phyloP scores from a whole-genome alignment of 2,797 vertebrate species.

The Spinibarbus caldwelli region DNA sequence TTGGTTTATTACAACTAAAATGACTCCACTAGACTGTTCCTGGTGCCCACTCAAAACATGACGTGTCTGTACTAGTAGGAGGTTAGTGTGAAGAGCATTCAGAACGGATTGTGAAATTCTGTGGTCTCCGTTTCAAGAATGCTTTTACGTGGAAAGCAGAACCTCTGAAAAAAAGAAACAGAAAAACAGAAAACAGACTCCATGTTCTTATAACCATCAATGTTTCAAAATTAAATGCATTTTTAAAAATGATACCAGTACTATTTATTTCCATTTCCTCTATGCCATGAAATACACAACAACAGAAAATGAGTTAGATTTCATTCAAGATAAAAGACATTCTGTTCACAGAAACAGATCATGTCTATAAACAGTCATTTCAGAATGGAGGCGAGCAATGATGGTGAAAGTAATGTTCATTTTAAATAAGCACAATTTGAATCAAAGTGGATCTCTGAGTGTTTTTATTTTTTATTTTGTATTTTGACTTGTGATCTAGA shows the following conservation, averaged over 20 bases:
- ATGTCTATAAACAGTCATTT: too few relatives aligned
- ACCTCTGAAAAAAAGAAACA: too few relatives aligned
- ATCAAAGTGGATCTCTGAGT: neutral
- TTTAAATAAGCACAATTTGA: neutral
- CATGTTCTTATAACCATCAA: too few relatives aligned
- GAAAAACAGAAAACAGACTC: neutral
- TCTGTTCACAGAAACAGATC: too few relatives aligned
- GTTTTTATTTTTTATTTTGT: neutral
- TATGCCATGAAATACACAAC: neutral
- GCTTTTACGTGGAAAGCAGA: neutral
- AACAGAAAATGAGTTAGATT: neutral
- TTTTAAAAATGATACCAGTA: too few relatives aligned
- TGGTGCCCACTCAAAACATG: neutral
- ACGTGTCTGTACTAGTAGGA: neutral
- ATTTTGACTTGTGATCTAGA: neutral
- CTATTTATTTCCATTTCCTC: neutral
- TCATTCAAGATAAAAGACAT: neutral
- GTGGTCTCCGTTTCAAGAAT: neutral
- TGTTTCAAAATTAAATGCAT: neutral
- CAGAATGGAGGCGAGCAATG: neutral
- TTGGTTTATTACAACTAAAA: neutral
- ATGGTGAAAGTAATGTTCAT: neutral
- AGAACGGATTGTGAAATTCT: slow-evolving; percentile 28
- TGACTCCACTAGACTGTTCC: neutral
- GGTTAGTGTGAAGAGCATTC: too few relatives aligned